Evolutionary conservation across 2,888 invertebrate genomes (phyloP), one percentile per base, ranked within the genome.

Genomic region (Cheilosia soror): DNA sequence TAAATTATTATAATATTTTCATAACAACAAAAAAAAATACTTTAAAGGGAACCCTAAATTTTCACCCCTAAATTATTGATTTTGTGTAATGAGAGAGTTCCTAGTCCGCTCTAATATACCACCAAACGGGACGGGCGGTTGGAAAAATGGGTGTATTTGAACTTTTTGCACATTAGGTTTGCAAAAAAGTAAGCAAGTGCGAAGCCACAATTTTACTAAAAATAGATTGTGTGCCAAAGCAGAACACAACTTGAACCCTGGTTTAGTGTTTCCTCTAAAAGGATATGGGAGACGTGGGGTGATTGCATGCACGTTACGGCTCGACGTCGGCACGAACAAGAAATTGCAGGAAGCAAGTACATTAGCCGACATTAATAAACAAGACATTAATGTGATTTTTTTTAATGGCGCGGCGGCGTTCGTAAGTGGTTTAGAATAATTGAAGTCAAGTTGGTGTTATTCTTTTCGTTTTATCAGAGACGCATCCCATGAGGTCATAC

Each of bases 41-140:
- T 37, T 9, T 37, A 9, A 37, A 37, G 33, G 9, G 9, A 37
- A 37, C 37, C 37, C 51, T 44, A 42, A 27, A 31, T n/a, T 42
- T 65, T 78, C 57, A 66, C 72, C 72, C 72, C 58, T 72, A 65
- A 72, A 71, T 58, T 79, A 79, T 79, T 60, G 79, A 79, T 79
- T 79, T 66, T 42, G 11, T 40, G 29, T 62, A 71, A 57, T 63
- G 37, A 49, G 15, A 33, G 9, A 11, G 33, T 15, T 5, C 27
- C 11, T 11, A 20, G n/a, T 29, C 13, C 31, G 20, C 20, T 20
- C 20, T 20, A 20, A 20, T 20, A 20, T 2, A 47, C 5, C 7
- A n/a, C 0, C 20, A 40, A 25, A 31, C 31, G 15, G 57, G 44
- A 20, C 9, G 27, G 31, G 5, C 15, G 25, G 7, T 55, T 37